Evolutionary conservation across 2,797 vertebrate genomes (phyloP), one percentile per base, ranked within the genome.

Genomic region (Amniataba percoides): DNA sequence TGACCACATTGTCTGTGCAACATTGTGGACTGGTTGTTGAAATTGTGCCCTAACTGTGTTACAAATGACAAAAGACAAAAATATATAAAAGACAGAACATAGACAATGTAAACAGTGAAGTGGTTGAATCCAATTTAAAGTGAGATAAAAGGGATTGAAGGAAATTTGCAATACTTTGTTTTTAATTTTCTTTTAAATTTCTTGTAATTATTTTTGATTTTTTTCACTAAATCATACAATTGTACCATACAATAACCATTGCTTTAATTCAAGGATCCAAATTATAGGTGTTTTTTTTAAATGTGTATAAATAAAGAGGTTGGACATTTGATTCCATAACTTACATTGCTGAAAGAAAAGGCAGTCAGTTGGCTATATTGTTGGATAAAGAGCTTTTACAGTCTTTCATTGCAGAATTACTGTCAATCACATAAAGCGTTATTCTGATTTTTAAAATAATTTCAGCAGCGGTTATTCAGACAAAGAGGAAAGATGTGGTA

Each of bases 121-220:
- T 23, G 52, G 15, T 48, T 25, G 5, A 46, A 53, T 45, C 39
- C 40, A 25, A 8, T 45, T 21, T 2, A 34, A 45, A 27, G 14
- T 19, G 18, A 42, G 9, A 27, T 0, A 1, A 49, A 65, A 57
- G 71, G 36, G 56, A 36, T 59, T 9, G 1, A 1, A 27, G 27
- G 14, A 27, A 25, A 46, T 66, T 60, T 60, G 23, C 56, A 61
- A 61, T 61, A 68, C 6, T 39, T 49, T 70, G 58, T 39, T 36
- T 21, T 6, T 1, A 23, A 31, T 8, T 27, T 39, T 3, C 36
- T 62, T 68, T 46, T 49, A 5, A 36, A 36, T 55, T 52, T 48
- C 12, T 51, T 51, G 34, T 19, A 23, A 74, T 62, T 61, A 43
- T 42, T 60, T 27, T 31, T 8, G 11, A 31, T 79, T 40, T 52